Evolutionary conservation across 2,888 invertebrate genomes (phyloP).

Genomic region (Ophion ellenae): DNA sequence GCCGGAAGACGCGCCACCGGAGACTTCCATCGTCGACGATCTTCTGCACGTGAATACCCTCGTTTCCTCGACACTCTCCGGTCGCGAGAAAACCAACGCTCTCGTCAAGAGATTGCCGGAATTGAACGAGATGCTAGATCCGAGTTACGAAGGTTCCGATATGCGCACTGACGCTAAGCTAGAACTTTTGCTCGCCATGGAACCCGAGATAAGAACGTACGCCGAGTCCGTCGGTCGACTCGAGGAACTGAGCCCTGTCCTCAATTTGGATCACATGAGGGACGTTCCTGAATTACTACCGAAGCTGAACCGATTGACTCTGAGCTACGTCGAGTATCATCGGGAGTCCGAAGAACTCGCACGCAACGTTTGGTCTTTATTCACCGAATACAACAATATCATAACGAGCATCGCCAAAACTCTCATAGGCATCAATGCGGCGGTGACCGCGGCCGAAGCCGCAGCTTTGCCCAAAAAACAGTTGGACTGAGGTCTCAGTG

Average conservation of each 20-base stretch:
- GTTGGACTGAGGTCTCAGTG: slow-evolving; percentile 70
- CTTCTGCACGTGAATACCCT: slow-evolving; percentile 84
- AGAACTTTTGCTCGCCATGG: slow-evolving; percentile 84
- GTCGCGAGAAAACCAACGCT: slow-evolving; percentile 84
- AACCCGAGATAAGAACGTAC: slow-evolving; percentile 83
- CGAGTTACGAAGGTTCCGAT: slow-evolving; percentile 82
- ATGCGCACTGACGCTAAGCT: slow-evolving; percentile 84
- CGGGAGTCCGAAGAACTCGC: slow-evolving; percentile 82
- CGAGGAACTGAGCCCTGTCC: slow-evolving; percentile 81
- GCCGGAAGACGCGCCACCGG: slow-evolving; percentile 74
- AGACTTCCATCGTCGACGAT: slow-evolving; percentile 82
- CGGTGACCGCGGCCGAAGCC: slow-evolving; percentile 83
- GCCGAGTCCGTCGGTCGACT: slow-evolving; percentile 81
- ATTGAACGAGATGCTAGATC: slow-evolving; percentile 84
- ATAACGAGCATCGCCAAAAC: slow-evolving; percentile 84
- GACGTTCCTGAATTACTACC: slow-evolving; percentile 83
- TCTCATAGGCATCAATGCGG: slow-evolving; percentile 83
- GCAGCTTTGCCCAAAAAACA: slow-evolving; percentile 81
- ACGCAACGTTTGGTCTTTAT: slow-evolving; percentile 81
- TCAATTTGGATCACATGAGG: slow-evolving; percentile 83
- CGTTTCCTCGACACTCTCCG: slow-evolving; percentile 84
- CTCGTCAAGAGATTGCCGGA: slow-evolving; percentile 84
- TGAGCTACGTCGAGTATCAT: slow-evolving; percentile 82
- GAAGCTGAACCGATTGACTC: slow-evolving; percentile 82
- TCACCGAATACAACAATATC: slow-evolving; percentile 84